Base-by-base conservation (phyloP, 2,888 invertebrate genomes). In the Drosophila colorata region DNA sequence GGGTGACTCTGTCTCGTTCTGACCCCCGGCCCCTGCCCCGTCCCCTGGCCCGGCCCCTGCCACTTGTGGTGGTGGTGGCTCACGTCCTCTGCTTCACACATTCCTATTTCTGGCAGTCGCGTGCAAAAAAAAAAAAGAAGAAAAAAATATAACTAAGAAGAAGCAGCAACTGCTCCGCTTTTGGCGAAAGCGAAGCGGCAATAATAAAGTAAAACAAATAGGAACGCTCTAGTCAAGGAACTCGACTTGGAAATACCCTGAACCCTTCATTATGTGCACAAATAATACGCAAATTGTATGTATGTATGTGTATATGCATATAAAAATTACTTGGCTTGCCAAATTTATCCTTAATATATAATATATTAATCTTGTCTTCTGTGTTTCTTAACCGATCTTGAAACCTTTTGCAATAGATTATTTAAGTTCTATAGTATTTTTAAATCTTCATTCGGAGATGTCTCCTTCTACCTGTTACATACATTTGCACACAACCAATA, bases 1-100 rank as follows among this genome's bases (percentile, higher is more conserved):
- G 80, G 88, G 83, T 86, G 86, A 63, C 64, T 69, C 56, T 68
- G 57, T 51, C n/a, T 43, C 20, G 55, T 49, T 47, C 38, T 58
- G 25, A 13, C 59, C 40, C 41, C 40, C 41, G 46, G 47, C 38
- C 53, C 35, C 31, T 47, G 18, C 25, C 61, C 46, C 51, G 48
- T 46, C 38, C 58, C 31, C 49, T 44, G 18, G 28, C 44, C 33
- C 44, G 33, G 23, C 31, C 53, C 38, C 16, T 20, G 44, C 16
- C 41, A 37, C 47, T 51, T 56, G 40, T 51, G 38, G 63, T 25
- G 25, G 25, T 76, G 75, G 74, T 74, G 78, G 69, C 59, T 72
- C 44, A 48, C 44, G 65, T 66, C 47, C 67, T 56, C 60, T 37
- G 37, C 31, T 67, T 63, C 61, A 23, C 61, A 56, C 61, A 66